Base-by-base conservation (phyloP, 1,140 invertebrate species). In the Ceratosolen fusciceps region DNA sequence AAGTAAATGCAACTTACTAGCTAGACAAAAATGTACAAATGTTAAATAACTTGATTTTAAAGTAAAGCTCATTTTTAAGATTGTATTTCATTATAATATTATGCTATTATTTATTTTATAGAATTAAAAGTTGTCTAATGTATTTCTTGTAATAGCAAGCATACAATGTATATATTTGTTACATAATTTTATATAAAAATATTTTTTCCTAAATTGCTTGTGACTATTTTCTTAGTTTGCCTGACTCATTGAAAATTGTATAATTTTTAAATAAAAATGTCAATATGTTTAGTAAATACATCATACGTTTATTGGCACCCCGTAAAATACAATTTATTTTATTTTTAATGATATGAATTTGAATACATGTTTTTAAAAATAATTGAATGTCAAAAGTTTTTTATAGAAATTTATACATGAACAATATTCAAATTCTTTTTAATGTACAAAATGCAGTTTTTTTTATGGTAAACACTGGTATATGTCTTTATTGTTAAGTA, bases 271-370 rank as follows among this genome's bases (percentile, higher is more conserved):
- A 72, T 71, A 26, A 14, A 52, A 37, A 47, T 10, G 54, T 43
- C 37, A 49, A 52, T 54, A 7, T 34, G 2, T 76, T 62, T 74
- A 79, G 29, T 62, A 74, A 80, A 75, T 80, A 79, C 58, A 74
- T 67, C 21, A 68, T 73, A 79, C 49, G 24, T 79, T 79, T 79
- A 79, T 79, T 79, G 56, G 71, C 77, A 79, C 70, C 70, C 49
- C 34, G 26, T 74, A 74, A 74, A 79, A 74, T 79, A 74, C 77
- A 79, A 79, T 74, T 79, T 14, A 72, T 72, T 78, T 78, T 58
- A 74, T 68, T 67, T 74, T 79, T 1, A 54, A 34, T 19, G 16
- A 54, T 9, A 19, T 56, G 43, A 9, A 19, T 65, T 54, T 58
- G 12, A 52, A 71, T 71, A 71, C 26, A 49, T 31, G 65, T 31